Percentiles rank a stretch among this genome's conserved stretches.
phyloP scores from a whole-genome alignment of 2,888 invertebrate genomes.

The Achlya flavicornis region DNA sequence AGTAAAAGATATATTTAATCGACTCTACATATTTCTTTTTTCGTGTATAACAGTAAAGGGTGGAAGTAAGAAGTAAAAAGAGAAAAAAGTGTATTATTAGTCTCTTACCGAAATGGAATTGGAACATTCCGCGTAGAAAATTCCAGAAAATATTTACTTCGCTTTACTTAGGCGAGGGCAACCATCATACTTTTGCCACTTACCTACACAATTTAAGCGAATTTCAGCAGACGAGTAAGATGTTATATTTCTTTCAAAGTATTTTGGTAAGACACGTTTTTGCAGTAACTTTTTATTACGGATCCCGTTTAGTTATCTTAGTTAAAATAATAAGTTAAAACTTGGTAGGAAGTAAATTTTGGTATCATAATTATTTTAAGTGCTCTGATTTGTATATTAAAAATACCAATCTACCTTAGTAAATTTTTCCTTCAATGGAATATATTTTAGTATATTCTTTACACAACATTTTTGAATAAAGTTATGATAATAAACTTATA shows the following conservation, averaged over 20 bases:
- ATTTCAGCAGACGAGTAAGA: slow-evolving; percentile 59
- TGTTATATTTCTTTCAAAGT: slow-evolving; percentile 54
- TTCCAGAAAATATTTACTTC: slow-evolving; percentile 81
- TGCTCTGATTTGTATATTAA: too few species aligned
- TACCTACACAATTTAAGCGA: slow-evolving; percentile 73
- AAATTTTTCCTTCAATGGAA: too few species aligned
- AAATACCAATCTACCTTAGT: too few species aligned
- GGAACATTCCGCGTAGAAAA: slow-evolving; percentile 81
- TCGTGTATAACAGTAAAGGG: slow-evolving; percentile 81
- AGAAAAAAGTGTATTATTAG: slow-evolving; percentile 83
- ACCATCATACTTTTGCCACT: slow-evolving; percentile 78
- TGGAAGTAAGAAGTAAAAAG: slow-evolving; percentile 83
- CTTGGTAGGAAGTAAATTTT: not conserved
- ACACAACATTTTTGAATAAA: too few species aligned
- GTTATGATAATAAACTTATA: too few species aligned
- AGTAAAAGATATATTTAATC: slow-evolving; percentile 16
- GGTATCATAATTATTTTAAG: not conserved
- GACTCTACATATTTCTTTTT: slow-evolving; percentile 60
- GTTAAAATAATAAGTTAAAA: not conserved
- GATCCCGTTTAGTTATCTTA: not conserved
- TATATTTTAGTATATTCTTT: too few species aligned
- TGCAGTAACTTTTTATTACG: not conserved
- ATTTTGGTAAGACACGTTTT: slow-evolving; percentile 26
- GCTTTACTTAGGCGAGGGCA: slow-evolving; percentile 75
- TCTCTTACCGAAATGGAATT: slow-evolving; percentile 84